Conservation (phyloP, 1,140 invertebrate genomes). For the Parasteatoda tepidariorum region DNA sequence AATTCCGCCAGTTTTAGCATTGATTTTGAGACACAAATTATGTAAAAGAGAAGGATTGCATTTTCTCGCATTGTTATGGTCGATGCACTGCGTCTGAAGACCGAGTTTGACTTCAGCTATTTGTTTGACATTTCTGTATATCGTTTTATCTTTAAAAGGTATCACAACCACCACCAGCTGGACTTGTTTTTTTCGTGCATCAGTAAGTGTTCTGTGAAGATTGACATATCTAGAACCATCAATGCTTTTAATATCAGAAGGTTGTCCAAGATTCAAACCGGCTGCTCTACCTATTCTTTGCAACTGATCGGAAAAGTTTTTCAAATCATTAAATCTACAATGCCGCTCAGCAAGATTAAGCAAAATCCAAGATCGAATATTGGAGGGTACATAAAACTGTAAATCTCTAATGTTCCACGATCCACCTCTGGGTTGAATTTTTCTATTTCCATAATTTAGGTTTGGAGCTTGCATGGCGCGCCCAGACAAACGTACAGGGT, state of each 20-base stretch:
- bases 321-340: not conserved
- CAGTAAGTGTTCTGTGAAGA: not conserved
- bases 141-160: constrained; percentile 1
- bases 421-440: constrained; percentile 68
- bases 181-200: not conserved
- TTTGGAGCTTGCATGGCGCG: constrained; percentile 62
- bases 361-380: constrained; percentile 62
- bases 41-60: constrained; percentile 70
- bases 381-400: constrained; percentile 73
- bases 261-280: constrained; percentile 4
- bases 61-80: constrained; percentile 72
- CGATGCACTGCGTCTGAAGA: constrained; percentile 85
- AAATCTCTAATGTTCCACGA: constrained; percentile 75
- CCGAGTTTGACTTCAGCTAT: constrained; percentile 80
- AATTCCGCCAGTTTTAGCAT: constrained; percentile 84
- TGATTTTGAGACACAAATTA: constrained; percentile 87
- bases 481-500: constrained; percentile 59
- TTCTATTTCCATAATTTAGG: not conserved
- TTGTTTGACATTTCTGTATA: constrained; percentile 75
- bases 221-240: not conserved
- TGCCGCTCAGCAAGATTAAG: constrained; percentile 49
- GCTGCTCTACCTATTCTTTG: not conserved
- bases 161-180: constrained; percentile 41
- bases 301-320: constrained; percentile 20
- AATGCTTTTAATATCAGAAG: not conserved